Base-by-base conservation (phyloP, 2,797 vertebrate species). In the Furcifer pardalis region DNA sequence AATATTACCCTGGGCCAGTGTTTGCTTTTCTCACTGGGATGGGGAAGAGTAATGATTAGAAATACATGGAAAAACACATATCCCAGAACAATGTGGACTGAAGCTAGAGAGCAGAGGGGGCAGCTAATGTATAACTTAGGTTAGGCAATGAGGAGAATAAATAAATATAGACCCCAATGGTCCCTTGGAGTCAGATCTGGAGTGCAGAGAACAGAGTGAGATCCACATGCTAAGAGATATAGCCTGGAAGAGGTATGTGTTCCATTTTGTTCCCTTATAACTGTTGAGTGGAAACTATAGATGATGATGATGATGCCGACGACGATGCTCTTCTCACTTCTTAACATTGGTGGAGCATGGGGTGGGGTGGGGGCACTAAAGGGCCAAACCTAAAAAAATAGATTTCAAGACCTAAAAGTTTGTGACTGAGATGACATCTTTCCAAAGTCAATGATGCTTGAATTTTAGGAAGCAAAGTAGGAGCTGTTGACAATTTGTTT, bases 21-120 rank as follows among this genome's bases (percentile, higher is more conserved):
- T 89, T 85, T 83, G 27, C 86, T 92, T 52, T 32, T 40, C 85
- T 79, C 90, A 71, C 27, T 62, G n/a, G 69, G 80, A 73, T n/a
- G 63, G 44, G 77, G 76, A 80, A 91, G 88, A 81, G 42, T 23
- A 66, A 77, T 86, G 81, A 81, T 88, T 89, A 90, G 92, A 91
- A 94, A 91, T 92, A 93, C 87, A 85, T 91, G 91, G 83, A 89
- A 94, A 94, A 94, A 93, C 91, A 93, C 89, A 89, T 40, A 73
- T 40, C 46, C 19, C 66, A 84, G 85, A 89, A 93, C 85, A 89
- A 88, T 91, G 91, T 84, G 87, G 90, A 90, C 66, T 83, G 84
- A 88, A 92, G 90, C 74, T 84, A 94, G 92, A 92, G 79, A 91
- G 81, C 91, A 88, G 79, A 0, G 9, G 56, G 62, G 32, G 81